Percentiles rank a stretch among this genome's conserved stretches.
These are phyloP conservation scores for Sabellastarte sp. DNA, from an alignment of 2,888 invertebrate genomes.

Conservation along the genomic window DNA sequence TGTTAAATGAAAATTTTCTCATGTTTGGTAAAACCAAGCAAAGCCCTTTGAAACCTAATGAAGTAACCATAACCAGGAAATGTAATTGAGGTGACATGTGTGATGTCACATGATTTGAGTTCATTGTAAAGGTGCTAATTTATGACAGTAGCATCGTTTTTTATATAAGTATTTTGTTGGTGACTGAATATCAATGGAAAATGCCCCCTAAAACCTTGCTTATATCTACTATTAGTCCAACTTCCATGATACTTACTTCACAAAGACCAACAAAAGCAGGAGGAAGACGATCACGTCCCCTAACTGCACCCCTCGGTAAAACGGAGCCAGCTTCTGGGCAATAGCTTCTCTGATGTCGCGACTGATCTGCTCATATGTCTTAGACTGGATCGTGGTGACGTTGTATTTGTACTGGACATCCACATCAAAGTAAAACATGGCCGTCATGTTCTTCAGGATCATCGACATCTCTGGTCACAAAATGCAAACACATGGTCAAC, in stretches of 20 bases:
- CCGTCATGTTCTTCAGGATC: slow-evolving; percentile 27
- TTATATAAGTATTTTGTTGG: too few species aligned
- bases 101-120: too few species aligned
- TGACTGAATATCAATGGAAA: too few species aligned
- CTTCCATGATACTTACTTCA: slow-evolving; percentile 9
- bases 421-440: slow-evolving; percentile 51
- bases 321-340: slow-evolving; percentile 4
- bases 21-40: too few species aligned
- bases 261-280: slow-evolving; percentile 8
- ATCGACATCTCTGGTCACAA: slow-evolving; percentile 9
- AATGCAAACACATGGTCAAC: too few species aligned
- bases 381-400: slow-evolving; percentile 40
- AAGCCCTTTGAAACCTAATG: too few species aligned
- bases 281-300: slow-evolving; percentile 6
- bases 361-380: slow-evolving; percentile 39
- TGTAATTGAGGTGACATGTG: too few species aligned
- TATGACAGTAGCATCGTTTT: too few species aligned
- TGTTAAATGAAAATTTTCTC: too few species aligned
- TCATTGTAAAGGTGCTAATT: too few species aligned
- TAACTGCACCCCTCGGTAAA: slow-evolving; percentile 1
- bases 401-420: slow-evolving; percentile 40
- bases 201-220: too few species aligned
- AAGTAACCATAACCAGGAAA: too few species aligned
- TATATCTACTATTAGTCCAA: neutral
- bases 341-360: slow-evolving; percentile 40